These are phyloP conservation scores for Bambusicola thoracicus DNA, from an alignment of 2,113 vertebrate genomes.

Conservation along the genomic window DNA sequence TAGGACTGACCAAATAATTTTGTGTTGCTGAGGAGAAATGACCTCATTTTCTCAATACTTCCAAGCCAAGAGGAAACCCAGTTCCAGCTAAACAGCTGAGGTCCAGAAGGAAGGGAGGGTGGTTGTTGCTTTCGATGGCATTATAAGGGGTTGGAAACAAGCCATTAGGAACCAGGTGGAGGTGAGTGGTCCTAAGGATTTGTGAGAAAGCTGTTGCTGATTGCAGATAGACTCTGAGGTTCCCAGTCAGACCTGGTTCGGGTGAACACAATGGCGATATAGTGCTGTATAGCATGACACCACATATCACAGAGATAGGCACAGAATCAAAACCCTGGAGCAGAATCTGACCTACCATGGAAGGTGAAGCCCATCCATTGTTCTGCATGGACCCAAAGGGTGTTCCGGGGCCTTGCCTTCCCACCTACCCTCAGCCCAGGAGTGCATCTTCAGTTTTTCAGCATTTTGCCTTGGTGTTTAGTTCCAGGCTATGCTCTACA, in stretches of 20 bases:
- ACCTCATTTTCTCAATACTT: constrained; percentile 47
- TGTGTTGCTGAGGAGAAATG: constrained; percentile 60
- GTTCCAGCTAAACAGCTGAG: constrained; percentile 59
- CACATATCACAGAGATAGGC: neutral
- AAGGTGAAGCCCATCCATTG: neutral
- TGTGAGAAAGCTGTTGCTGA: neutral
- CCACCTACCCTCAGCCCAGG: fast-evolving
- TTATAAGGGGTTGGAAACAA: neutral
- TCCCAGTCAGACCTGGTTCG: neutral
- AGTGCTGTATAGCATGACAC: neutral
- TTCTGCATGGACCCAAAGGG: neutral
- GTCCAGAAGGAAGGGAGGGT: constrained; percentile 44
- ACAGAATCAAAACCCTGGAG: neutral
- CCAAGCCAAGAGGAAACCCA: constrained; percentile 47
- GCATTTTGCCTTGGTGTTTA: neutral
- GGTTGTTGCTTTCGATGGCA: neutral
- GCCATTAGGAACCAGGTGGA: neutral
- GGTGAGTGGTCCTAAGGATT: neutral
- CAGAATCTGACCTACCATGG: neutral
- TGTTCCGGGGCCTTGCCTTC: neutral
- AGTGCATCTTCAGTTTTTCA: neutral
- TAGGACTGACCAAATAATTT: constrained; percentile 33
- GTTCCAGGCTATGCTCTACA: neutral
- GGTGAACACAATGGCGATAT: neutral
- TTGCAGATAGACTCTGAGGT: neutral